Evolutionary conservation across 1,140 invertebrate species (phyloP).

Genomic region (Neodiprion pinetum): DNA sequence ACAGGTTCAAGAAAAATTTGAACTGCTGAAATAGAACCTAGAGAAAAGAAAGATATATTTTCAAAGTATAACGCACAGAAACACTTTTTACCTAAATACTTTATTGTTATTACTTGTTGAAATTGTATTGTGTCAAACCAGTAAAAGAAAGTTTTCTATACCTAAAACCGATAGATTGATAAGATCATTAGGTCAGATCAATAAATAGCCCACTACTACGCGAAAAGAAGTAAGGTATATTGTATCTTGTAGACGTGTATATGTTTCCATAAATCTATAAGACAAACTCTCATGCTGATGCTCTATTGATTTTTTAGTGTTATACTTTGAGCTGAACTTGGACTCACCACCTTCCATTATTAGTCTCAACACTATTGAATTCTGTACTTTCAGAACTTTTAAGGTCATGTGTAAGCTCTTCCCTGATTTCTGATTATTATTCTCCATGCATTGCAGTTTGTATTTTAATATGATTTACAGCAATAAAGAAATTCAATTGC

Average conservation of each 20-base stretch:
- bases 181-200: slow-evolving; percentile 7
- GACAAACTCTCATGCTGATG: neutral
- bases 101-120: slow-evolving; percentile 3
- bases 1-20: slow-evolving; percentile 98
- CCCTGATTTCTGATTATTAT: too few relatives aligned
- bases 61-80: slow-evolving; percentile 7
- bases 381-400: too few relatives aligned
- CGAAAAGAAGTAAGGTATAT: neutral
- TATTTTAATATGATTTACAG: neutral
- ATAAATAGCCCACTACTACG: slow-evolving; percentile 9
- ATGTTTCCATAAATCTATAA: neutral
- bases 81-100: slow-evolving; percentile 12
- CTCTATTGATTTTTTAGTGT: neutral
- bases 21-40: slow-evolving; percentile 97
- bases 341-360: too few relatives aligned
- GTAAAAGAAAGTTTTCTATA: slow-evolving; percentile 3
- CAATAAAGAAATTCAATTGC: neutral
- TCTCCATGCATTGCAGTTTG: neutral
- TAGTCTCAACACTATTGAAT: too few relatives aligned
- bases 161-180: slow-evolving; percentile 5
- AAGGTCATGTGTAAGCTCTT: too few relatives aligned
- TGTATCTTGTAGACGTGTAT: neutral
- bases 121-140: slow-evolving; percentile 2
- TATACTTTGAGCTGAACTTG: neutral
- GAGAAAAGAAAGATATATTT: slow-evolving; percentile 41